phyloP scores from a whole-genome alignment of 2,797 vertebrate species.

The Muscicapa striata region DNA sequence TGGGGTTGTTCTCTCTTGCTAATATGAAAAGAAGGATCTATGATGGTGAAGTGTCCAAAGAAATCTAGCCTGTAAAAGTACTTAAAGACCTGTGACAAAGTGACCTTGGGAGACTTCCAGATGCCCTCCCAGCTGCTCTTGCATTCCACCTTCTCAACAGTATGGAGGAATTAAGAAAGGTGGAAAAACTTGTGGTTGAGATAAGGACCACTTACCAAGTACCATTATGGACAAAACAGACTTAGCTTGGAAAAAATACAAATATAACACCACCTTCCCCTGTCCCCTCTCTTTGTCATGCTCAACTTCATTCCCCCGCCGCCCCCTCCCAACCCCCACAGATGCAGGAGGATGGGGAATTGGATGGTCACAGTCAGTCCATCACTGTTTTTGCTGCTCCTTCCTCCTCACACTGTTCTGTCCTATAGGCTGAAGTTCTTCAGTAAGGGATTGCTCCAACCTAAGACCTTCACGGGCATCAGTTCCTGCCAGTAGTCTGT shows the following conservation, averaged over 20 bases:
- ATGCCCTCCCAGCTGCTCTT: background rate
- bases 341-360: background rate
- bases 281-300: background rate
- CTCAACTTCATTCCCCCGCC: background rate
- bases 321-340: fast-evolving
- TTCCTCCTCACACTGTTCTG: background rate
- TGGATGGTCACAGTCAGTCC: background rate
- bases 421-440: background rate
- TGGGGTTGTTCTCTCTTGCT: background rate
- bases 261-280: background rate
- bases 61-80: background rate
- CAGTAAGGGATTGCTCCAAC: background rate
- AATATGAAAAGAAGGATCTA: background rate
- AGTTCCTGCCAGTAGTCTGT: background rate
- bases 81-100: background rate
- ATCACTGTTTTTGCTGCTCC: background rate
- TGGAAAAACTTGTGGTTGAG: background rate
- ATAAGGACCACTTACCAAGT: background rate
- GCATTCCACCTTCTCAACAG: background rate
- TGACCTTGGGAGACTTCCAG: background rate
- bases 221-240: background rate
- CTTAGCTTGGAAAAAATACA: background rate
- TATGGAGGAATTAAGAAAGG: background rate
- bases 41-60: background rate
- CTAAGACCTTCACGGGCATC: fast-evolving